Base-by-base conservation (phyloP, 2,888 invertebrate species). In the Scelioninae gen. 1 region DNA sequence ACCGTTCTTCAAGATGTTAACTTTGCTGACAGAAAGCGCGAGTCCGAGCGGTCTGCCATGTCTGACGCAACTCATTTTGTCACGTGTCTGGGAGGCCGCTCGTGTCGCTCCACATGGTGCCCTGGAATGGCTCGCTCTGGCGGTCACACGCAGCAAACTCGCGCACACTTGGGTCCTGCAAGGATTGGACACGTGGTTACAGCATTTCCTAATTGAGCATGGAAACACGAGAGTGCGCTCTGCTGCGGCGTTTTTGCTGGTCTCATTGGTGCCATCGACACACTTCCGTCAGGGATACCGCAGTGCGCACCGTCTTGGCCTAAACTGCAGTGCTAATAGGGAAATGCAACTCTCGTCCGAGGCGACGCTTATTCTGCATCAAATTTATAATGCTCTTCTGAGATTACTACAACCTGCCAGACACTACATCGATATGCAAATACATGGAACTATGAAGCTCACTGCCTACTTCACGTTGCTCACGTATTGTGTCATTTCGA, bases 141-240 rank as follows among this genome's bases (percentile, higher is more conserved):
- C 91, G 90, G 95, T 95, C 0, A 96, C 97, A 0, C 95, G 98
- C 80, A 98, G 98, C 93, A 96, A 98, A 91, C 94, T 97, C 60
- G 97, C 97, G 0, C 98, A 98, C 92, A 95, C 96, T 56, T 98
- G 97, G 97, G 97, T 98, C 11, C 93, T 98, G n/a, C 96, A 96
- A 87, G 96, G 96, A n/a, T 95, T 98, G 87, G 97, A 98, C 85
- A 96, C 95, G 29, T 98, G 98, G 98, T 94, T 98, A 72, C 98
- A 98, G 91, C 95, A 96, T 85, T 98, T 97, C 92, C 94, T 98
- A 77, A 94, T 98, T 79, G 96, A 96, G 7, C 96, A 98, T 88
- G 94, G 94, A 80, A 97, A 97, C 90, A 96, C 97, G 85, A 93
- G 98, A 38, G 98, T 98, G 72, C 94, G 98, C 86, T 96, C 96